A percentile compares a stretch with the other conserved stretches of the same genome.
These are phyloP conservation scores for Enteromius thamalakanensis DNA, from an alignment of 2,797 vertebrate genomes.

Conservation along the genomic window DNA sequence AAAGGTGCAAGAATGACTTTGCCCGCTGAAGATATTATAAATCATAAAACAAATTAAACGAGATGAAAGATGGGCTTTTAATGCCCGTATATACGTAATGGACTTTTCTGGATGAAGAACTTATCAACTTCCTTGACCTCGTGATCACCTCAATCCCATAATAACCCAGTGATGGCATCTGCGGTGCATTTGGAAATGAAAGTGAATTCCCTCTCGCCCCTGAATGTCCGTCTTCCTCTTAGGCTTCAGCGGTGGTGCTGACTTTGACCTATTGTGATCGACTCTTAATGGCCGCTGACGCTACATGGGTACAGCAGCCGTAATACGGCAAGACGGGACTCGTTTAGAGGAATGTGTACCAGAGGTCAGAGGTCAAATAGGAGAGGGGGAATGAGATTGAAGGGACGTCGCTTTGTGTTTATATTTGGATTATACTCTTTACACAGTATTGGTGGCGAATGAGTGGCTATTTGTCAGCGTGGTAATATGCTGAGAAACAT, in stretches of 20 bases:
- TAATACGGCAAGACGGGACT: constrained; percentile 50
- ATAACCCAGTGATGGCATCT: constrained; percentile 18
- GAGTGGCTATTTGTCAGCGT: constrained; percentile 58
- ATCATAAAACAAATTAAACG: background rate
- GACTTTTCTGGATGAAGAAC: constrained; percentile 47
- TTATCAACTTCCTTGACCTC: constrained; percentile 47
- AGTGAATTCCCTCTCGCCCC: constrained; percentile 39
- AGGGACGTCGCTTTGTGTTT: constrained; percentile 70
- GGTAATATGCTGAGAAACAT: background rate
- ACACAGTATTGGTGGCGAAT: constrained; percentile 73
- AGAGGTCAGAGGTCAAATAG: constrained; percentile 65
- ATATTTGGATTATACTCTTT: constrained; percentile 72
- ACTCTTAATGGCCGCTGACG: constrained; percentile 56
- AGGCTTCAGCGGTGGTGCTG: constrained; percentile 20
- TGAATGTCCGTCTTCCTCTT: constrained; percentile 20
- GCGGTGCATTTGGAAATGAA: constrained; percentile 48
- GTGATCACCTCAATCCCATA: constrained; percentile 46
- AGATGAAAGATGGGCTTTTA: constrained; percentile 44
- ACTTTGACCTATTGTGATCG: constrained; percentile 36
- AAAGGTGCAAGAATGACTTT: constrained; percentile 11
- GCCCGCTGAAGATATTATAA: background rate
- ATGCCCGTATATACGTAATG: constrained; percentile 32
- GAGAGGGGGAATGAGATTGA: constrained; percentile 65
- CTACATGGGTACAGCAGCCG: background rate
- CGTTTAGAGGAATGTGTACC: constrained; percentile 69